A percentile compares a stretch with the other conserved stretches of the same genome.
phyloP scores from a whole-genome alignment of 2,888 invertebrate genomes.

The Hirtodrosophila confusa region DNA sequence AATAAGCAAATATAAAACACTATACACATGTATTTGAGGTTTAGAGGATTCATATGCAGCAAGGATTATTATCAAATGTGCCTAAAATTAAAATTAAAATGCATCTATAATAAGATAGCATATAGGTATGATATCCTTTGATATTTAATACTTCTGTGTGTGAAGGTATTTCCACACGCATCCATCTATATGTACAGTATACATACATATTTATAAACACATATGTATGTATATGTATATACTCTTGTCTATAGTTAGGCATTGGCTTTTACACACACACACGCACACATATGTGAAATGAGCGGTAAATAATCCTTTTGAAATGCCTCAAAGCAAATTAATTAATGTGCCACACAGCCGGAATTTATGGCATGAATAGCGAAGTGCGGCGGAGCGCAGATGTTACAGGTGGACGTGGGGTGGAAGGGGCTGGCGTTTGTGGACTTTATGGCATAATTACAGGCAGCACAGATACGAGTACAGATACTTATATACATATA shows the following conservation, averaged over 20 bases:
- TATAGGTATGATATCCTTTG: slow-evolving; percentile 1
- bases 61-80: too few species aligned
- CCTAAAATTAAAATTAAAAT: too few species aligned
- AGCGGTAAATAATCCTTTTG: slow-evolving; percentile 82
- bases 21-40: too few species aligned
- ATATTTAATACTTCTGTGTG: slow-evolving; percentile 7
- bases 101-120: neutral
- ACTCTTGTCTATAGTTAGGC: slow-evolving; percentile 10
- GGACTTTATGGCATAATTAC: slow-evolving; percentile 49
- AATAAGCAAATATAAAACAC: too few species aligned
- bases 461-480: slow-evolving; percentile 7
- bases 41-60: too few species aligned
- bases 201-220: too few species aligned
- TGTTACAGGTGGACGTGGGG: slow-evolving; percentile 60
- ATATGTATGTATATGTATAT: neutral
- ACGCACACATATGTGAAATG: slow-evolving; percentile 55
- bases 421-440: neutral
- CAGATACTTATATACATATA: slow-evolving; percentile 8
- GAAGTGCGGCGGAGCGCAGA: slow-evolving; percentile 46
- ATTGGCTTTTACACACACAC: slow-evolving; percentile 15
- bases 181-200: too few species aligned
- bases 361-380: slow-evolving; percentile 80
- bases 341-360: slow-evolving; percentile 83
- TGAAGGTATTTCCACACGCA: neutral
- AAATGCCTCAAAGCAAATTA: slow-evolving; percentile 81